Evolutionary conservation across 2,888 invertebrate genomes (phyloP), one percentile per base, ranked within the genome.

Genomic region (Galerucella nymphaeae): DNA sequence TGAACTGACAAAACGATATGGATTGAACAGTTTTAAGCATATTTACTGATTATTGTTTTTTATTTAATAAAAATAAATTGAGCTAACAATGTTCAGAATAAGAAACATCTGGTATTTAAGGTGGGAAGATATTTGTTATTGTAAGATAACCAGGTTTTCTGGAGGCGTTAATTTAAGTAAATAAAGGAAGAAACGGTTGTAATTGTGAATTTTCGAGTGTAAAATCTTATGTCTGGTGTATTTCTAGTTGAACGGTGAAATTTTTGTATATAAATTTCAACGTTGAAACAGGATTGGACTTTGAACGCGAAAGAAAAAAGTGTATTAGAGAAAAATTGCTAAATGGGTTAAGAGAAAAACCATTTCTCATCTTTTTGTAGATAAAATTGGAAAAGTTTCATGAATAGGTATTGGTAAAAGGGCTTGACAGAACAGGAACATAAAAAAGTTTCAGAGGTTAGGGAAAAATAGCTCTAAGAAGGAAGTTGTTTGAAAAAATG

Each of bases 341-440:
- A 66, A 66, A 66, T 66, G 30, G 41, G 50, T 53, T 48, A 20
- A 50, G 38, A 61, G 71, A n/a, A 50, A 48, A 53, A 42, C 38
- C 0, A 45, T 48, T 58, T 58, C 65, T 58, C 65, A 64, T 70
- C 30, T 41, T 58, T 65, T 70, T 65, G 57, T 48, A 70, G 65
- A 71, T 71, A 61, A 71, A 71, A 71, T 66, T 71, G 58, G 66
- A 66, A 66, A 66, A 71, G 10, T 71, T 71, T 61, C 71, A 61
- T 71, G 59, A 16, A 61, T 38, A 30, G 5, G 6, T 30, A 65
- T 65, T 23, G 70, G 65, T 59, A 48, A 45, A 70, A 70, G 30
- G 58, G 20, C 64, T 70, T 70, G 38, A 38, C 30, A 38, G 30
- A 6, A 65, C 64, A 65, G 59, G 71, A 65, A 50, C 61, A 23